Evolutionary conservation across 1,140 invertebrate species (phyloP).

Genomic region (Euglossa dilemma): DNA sequence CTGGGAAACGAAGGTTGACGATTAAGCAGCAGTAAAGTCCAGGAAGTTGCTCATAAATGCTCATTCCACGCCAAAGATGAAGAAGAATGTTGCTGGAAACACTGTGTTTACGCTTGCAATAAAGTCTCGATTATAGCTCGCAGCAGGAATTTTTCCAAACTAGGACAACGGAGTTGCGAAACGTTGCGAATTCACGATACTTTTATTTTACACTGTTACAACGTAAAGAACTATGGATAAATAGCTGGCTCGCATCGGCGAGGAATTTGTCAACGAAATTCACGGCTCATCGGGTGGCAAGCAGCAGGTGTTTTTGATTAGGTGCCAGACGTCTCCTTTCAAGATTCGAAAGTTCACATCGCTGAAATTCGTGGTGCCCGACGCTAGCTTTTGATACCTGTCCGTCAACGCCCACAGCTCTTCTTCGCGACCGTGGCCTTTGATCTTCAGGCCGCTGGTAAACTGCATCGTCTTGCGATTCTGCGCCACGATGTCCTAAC

Average conservation of each 20-base stretch:
- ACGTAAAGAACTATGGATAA: too few relatives aligned
- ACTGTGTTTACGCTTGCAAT: too few relatives aligned
- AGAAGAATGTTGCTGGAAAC: background rate
- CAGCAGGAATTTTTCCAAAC: too few relatives aligned
- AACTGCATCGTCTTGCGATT: conserved; percentile 84
- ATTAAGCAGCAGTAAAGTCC: background rate
- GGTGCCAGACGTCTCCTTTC: conserved; percentile 53
- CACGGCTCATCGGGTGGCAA: conserved; percentile 34
- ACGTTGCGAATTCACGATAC: too few relatives aligned
- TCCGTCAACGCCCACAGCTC: conserved; percentile 86
- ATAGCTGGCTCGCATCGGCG: too few relatives aligned
- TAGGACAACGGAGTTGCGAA: too few relatives aligned
- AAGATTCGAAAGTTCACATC: conserved; percentile 74
- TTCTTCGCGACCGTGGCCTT: conserved; percentile 80
- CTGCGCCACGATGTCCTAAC: conserved; percentile 79
- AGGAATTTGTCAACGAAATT: too few relatives aligned
- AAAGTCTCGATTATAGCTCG: too few relatives aligned
- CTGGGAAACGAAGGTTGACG: background rate
- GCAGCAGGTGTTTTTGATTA: conserved; percentile 75
- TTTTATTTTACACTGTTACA: too few relatives aligned
- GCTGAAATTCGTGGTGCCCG: conserved; percentile 61
- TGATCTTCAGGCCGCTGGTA: conserved; percentile 84
- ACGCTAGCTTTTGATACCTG: conserved; percentile 75
- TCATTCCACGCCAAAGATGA: background rate
- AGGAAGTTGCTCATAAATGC: background rate